Evolutionary conservation across 2,797 vertebrate species (phyloP).

Genomic region (Cichlasoma orientale): DNA sequence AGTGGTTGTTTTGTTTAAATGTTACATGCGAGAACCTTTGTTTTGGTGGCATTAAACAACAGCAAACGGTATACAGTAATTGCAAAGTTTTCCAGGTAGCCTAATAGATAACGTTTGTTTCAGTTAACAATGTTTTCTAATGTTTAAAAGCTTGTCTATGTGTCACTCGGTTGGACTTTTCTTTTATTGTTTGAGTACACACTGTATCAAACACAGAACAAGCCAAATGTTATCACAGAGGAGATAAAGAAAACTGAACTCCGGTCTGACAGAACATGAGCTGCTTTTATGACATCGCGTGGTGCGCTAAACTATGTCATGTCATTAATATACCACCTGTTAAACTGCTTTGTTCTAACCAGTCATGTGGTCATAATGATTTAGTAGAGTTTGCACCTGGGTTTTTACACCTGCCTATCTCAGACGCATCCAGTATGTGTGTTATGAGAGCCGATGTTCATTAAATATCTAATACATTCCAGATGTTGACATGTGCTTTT

Average conservation of each 20-base stretch:
- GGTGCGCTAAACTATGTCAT: background rate
- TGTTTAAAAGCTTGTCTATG: background rate
- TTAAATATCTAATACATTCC: background rate
- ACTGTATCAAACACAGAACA: background rate
- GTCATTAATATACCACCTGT: background rate
- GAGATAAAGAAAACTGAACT: conserved; percentile 56
- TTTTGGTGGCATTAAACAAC: background rate
- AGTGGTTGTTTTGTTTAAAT: background rate
- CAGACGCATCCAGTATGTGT: background rate
- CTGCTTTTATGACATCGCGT: conserved; percentile 4
- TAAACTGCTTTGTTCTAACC: conserved; percentile 19
- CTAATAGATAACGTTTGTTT: background rate
- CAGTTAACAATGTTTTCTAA: background rate
- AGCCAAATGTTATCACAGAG: conserved; percentile 18
- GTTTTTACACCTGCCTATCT: conserved; percentile 19
- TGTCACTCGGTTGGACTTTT: conserved; percentile 20
- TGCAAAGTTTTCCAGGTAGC: background rate
- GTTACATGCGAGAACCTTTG: background rate
- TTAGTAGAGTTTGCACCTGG: conserved; percentile 5
- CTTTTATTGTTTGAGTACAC: conserved; percentile 30
- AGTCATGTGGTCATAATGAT: conserved; percentile 13
- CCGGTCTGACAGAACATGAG: background rate
- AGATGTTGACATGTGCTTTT: background rate
- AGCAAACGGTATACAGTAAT: too few species aligned
- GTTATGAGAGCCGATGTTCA: background rate